Evolutionary conservation across 2,888 invertebrate genomes (phyloP), one percentile per base, ranked within the genome.

Genomic region (Apocheima hispidaria): DNA sequence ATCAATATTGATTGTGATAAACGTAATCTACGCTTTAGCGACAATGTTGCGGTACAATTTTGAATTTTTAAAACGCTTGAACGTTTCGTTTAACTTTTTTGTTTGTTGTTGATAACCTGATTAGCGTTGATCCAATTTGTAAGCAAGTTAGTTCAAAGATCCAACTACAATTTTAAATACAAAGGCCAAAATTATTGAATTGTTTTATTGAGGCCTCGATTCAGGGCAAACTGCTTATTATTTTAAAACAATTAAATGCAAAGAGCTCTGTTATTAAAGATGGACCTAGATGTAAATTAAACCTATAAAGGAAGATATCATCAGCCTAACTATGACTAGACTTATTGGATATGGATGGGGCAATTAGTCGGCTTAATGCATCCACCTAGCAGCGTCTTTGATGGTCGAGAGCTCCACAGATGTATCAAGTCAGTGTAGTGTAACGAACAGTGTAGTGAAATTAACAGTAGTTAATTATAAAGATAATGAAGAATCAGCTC

Each of bases 1-100:
- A 66, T 68, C 53, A 68, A 64, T 63, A 66, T 66, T 56, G 64
- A 66, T 60, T 55, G 54, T 44, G 44, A 50, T 60, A 61, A 65
- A 60, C 58, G 58, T 44, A 49, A 56, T 50, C 48, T 48, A 33
- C 54, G 60, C 36, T 38, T 55, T 30, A 26, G 36, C 12, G 48
- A 40, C 49, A 14, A 30, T 51, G n/a, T 28, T 20, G 40, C 3
- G 40, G 40, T 30, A 30, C 30, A 12, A n/a, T 30, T 46, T 10
- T 4, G 16, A 46, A 30, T 46, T 46, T 30, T n/a, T 46, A n/a
- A 46, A 43, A 14, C 20, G 0, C 4, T 38, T 38, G 7, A 10
- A 3, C 0, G 9, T 4, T 36, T 36, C 1, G 4, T 9, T 30
- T 30, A 6, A 5, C 4, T 4, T 23, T 1, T 6, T 6, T 23